Conservation (phyloP, 1,140 invertebrate species). For the Drosophila malerkotliana region DNA sequence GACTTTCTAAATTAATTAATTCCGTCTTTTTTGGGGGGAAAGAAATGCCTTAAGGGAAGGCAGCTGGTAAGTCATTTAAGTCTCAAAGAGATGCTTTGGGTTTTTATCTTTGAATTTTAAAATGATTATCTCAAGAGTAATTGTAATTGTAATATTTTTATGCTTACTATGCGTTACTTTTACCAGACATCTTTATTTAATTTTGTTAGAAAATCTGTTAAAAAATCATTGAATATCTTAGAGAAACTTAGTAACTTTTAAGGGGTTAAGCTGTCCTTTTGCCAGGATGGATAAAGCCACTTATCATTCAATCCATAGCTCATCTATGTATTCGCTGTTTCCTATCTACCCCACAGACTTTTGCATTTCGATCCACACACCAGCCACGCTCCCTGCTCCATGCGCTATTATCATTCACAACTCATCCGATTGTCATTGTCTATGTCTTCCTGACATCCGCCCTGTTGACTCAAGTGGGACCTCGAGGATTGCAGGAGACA, state of each 20-base stretch:
- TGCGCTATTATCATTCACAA: constrained; percentile 75
- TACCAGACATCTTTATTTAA: neutral
- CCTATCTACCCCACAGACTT: constrained; percentile 27
- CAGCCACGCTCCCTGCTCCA: neutral
- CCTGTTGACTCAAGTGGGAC: constrained; percentile 50
- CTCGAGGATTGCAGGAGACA: neutral
- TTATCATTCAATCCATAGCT: constrained; percentile 60
- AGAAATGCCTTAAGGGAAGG: neutral
- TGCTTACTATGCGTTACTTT: neutral
- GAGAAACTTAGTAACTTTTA: neutral
- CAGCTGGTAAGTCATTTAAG: neutral
- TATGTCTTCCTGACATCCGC: constrained; percentile 54
- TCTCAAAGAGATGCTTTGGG: neutral
- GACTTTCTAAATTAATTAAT: constrained; percentile 67
- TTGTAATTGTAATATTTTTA: neutral
- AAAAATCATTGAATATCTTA: neutral
- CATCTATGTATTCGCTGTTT: constrained; percentile 41
- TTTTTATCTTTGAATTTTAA: neutral
- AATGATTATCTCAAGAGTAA: neutral
- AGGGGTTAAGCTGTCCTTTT: constrained; percentile 22
- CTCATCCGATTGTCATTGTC: constrained; percentile 81
- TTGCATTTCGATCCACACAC: constrained; percentile 10
- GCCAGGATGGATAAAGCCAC: constrained; percentile 26
- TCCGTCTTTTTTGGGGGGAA: neutral
- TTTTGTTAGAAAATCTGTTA: neutral